phyloP scores from a whole-genome alignment of 2,797 vertebrate species.

The Tarsius wallacei region DNA sequence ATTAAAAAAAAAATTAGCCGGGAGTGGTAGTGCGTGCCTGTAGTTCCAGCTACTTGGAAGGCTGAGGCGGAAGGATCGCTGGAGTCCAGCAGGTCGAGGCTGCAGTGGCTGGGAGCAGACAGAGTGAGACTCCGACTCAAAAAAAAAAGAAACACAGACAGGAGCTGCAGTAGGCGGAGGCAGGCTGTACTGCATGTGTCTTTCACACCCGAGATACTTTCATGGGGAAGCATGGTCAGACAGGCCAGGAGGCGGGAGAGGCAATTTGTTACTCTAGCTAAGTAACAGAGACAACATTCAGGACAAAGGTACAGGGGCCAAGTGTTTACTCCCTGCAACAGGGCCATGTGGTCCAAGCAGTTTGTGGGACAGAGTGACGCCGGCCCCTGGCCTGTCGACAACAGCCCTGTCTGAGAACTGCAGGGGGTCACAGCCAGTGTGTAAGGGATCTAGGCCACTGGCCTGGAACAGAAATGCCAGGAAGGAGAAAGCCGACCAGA shows the following conservation, averaged over 20 bases:
- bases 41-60: too few relatives aligned
- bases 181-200: background rate
- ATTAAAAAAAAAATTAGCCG: too few relatives aligned
- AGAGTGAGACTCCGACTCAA: too few relatives aligned
- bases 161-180: background rate
- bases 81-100: too few relatives aligned
- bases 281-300: background rate
- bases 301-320: background rate
- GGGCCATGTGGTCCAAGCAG: background rate
- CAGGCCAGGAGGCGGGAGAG: background rate
- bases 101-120: too few relatives aligned
- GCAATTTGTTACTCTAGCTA: constrained; percentile 34
- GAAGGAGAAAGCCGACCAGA: constrained; percentile 83
- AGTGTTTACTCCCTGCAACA: background rate
- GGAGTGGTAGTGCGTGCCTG: too few relatives aligned
- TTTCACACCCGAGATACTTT: background rate
- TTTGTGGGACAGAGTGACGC: background rate
- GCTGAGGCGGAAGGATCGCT: too few relatives aligned
- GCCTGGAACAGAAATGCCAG: constrained; percentile 60
- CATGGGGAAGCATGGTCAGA: background rate
- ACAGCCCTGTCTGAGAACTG: background rate
- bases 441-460: constrained; percentile 85
- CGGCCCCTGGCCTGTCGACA: background rate
- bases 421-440: constrained; percentile 23
- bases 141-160: background rate